A percentile compares a stretch with the other conserved stretches of the same genome.
These are phyloP conservation scores for Corapipo altera DNA, from an alignment of 2,113 vertebrate genomes.

Conservation along the genomic window DNA sequence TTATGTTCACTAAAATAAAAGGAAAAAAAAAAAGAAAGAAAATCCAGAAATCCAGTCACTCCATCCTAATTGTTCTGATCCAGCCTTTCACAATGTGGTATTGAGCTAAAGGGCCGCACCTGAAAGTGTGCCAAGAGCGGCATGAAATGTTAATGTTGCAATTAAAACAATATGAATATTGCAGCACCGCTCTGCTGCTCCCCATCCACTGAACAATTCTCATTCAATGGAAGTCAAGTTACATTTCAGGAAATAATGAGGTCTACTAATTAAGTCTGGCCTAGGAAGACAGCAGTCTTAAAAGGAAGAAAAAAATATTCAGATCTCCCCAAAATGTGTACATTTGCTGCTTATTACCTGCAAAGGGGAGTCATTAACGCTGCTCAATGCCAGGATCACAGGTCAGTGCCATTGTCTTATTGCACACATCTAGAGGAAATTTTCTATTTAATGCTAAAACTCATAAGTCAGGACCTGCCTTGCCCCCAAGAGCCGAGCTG, in stretches of 20 bases:
- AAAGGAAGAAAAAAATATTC: background rate
- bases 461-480: background rate
- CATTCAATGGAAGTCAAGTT: slow-evolving; percentile 61
- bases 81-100: slow-evolving; percentile 5
- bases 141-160: slow-evolving; percentile 73
- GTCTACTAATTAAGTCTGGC: slow-evolving; percentile 62
- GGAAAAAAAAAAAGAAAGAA: background rate
- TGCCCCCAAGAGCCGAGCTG: background rate
- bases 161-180: slow-evolving; percentile 73
- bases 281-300: slow-evolving; percentile 35
- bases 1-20: background rate
- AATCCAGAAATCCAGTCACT: background rate
- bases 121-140: slow-evolving; percentile 51
- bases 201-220: slow-evolving; percentile 63
- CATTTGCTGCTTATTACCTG: slow-evolving; percentile 39
- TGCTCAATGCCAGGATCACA: background rate
- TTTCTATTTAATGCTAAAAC: background rate
- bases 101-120: slow-evolving; percentile 28
- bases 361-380: slow-evolving; percentile 23
- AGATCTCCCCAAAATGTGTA: slow-evolving; percentile 29
- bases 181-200: slow-evolving; percentile 52
- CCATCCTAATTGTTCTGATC: slow-evolving; percentile 30
- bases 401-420: background rate
- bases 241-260: slow-evolving; percentile 63
- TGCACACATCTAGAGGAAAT: slow-evolving; percentile 29